Conservation (phyloP, 2,113 vertebrate species). For the Nibea albiflora region DNA sequence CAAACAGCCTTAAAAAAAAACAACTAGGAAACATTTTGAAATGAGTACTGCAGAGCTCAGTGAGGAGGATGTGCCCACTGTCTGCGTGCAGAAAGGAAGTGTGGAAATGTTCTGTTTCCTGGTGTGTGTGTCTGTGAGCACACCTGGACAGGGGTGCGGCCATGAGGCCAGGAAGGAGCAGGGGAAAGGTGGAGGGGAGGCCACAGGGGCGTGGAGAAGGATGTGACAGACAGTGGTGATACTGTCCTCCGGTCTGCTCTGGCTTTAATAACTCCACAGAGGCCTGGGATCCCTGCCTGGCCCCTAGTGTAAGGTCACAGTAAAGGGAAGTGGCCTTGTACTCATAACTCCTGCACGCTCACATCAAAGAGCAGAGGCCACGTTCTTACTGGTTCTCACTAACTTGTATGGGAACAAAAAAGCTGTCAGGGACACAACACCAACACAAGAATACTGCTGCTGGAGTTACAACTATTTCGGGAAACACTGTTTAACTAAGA, state of each 20-base stretch:
- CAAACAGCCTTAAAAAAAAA: constrained; percentile 25
- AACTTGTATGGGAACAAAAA: constrained; percentile 62
- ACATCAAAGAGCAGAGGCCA: constrained; percentile 74
- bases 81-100: constrained; percentile 70
- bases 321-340: constrained; percentile 77
- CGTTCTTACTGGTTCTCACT: constrained; percentile 53
- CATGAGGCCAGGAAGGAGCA: constrained; percentile 73
- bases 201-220: constrained; percentile 56
- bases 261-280: constrained; percentile 78
- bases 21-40: constrained; percentile 44
- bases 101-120: constrained; percentile 80
- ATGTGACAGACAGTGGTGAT: constrained; percentile 68
- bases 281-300: constrained; percentile 62
- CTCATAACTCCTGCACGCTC: constrained; percentile 70
- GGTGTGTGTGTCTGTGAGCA: constrained; percentile 60
- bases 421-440: neutral
- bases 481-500: neutral
- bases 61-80: constrained; percentile 49
- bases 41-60: constrained; percentile 27
- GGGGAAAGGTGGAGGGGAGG: constrained; percentile 72
- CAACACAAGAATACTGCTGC: neutral
- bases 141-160: constrained; percentile 78
- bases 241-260: constrained; percentile 64
- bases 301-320: constrained; percentile 72
- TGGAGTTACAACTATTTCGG: neutral